These are phyloP conservation scores for Montipora efflorescens DNA, from an alignment of 64 coral and sea anemone genomes.

Conservation along the genomic window DNA sequence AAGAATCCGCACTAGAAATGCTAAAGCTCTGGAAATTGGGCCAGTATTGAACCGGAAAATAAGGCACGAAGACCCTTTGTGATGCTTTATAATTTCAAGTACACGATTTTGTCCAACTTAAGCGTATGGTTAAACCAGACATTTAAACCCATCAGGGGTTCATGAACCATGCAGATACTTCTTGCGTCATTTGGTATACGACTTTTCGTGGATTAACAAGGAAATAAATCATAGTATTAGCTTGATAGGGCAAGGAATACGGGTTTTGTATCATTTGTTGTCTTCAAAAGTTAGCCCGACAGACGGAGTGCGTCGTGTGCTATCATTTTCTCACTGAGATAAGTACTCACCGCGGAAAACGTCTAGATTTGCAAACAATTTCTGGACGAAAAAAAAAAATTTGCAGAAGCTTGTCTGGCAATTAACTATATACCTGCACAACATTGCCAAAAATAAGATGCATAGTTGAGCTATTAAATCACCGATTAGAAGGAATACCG, in stretches of 20 bases:
- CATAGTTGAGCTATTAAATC: not conserved
- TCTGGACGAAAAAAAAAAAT: not conserved
- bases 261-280: too few relatives aligned
- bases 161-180: not conserved
- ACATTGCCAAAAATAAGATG: not conserved
- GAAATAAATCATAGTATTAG: slow-evolving; percentile 35
- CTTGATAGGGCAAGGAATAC: not conserved
- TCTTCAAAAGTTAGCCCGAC: too few relatives aligned
- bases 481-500: not conserved
- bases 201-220: not conserved
- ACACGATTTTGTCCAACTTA: slow-evolving; percentile 10
- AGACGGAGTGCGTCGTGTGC: too few relatives aligned
- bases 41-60: slow-evolving; percentile 54
- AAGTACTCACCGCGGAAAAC: too few relatives aligned
- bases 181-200: not conserved
- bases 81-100: slow-evolving; percentile 29
- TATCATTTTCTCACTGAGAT: too few relatives aligned
- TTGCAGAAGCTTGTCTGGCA: not conserved
- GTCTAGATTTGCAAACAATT: not conserved
- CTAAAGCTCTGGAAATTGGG: not conserved
- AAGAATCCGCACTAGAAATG: not conserved
- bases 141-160: not conserved
- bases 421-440: not conserved
- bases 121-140: slow-evolving; percentile 15
- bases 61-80: slow-evolving; percentile 21